These are phyloP conservation scores for Platycnemis pennipes DNA, from an alignment of 2,888 invertebrate species.

Conservation along the genomic window DNA sequence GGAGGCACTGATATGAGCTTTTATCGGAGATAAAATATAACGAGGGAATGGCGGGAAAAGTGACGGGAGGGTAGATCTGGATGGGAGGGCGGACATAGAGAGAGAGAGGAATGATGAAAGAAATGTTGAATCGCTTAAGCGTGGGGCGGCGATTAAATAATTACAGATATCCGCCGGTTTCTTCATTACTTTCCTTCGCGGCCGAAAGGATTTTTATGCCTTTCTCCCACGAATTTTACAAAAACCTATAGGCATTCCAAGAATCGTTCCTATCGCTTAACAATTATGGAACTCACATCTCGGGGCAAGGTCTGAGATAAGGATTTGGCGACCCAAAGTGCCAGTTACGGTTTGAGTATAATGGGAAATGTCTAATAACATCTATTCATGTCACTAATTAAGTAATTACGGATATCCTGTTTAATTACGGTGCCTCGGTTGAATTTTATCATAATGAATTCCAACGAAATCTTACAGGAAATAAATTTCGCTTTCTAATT, in stretches of 20 bases:
- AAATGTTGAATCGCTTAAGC: neutral
- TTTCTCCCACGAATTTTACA: neutral
- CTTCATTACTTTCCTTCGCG: neutral
- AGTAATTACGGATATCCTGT: neutral
- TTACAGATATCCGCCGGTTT: neutral
- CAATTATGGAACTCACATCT: neutral
- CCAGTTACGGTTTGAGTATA: neutral
- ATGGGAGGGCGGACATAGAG: neutral
- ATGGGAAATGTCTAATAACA: slow-evolving; percentile 17
- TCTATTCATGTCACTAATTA: slow-evolving; percentile 10
- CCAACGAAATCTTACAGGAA: neutral
- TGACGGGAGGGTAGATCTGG: no score
- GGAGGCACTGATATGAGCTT: neutral
- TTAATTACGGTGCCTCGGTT: neutral
- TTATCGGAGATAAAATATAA: neutral
- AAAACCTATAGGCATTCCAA: slow-evolving; percentile 8
- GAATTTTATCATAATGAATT: neutral
- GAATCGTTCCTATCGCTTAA: neutral
- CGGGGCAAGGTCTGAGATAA: neutral
- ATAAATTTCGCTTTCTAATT: neutral
- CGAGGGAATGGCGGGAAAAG: neutral
- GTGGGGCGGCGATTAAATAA: neutral
- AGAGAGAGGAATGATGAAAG: neutral
- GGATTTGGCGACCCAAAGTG: neutral
- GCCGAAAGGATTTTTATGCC: neutral